Evolutionary conservation across 2,113 vertebrate species (phyloP).

Genomic region (Hippolais icterina): DNA sequence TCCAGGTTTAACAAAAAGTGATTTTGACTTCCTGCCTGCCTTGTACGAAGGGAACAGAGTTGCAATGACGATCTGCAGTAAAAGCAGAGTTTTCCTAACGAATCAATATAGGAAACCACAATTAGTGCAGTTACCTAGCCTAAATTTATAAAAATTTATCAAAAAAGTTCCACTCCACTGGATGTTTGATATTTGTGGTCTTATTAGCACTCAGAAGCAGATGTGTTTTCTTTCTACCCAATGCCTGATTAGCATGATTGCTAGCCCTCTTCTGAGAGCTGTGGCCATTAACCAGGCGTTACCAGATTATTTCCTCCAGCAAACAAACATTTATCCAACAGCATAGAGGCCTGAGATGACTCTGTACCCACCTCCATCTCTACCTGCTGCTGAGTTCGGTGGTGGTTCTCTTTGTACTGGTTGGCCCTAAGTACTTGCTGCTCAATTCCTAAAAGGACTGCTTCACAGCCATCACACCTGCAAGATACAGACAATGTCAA

Average conservation of each 20-base stretch:
- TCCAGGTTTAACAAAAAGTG: not conserved
- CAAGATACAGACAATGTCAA: not conserved
- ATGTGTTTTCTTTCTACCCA: not conserved
- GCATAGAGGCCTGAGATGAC: not conserved
- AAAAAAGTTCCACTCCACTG: not conserved
- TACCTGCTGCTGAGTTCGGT: slow-evolving; percentile 80
- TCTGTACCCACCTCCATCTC: slow-evolving; percentile 79
- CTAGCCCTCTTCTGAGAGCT: not conserved
- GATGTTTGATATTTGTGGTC: not conserved
- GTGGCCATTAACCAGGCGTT: not conserved
- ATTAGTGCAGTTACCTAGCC: not conserved
- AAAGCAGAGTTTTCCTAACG: not conserved
- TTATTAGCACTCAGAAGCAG: not conserved
- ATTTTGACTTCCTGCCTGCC: not conserved
- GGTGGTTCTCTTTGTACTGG: slow-evolving; percentile 80
- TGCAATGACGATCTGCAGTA: not conserved
- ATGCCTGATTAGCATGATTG: not conserved
- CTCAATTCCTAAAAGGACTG: slow-evolving; percentile 80
- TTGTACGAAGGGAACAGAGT: not conserved
- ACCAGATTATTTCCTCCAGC: not conserved
- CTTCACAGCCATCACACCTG: slow-evolving; percentile 84
- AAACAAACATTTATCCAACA: not conserved
- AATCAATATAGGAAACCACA: not conserved
- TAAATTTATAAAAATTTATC: not conserved
- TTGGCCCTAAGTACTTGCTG: slow-evolving; percentile 83